Base-by-base conservation (phyloP, 64 coral and sea anemone genomes). In the Montipora sp. region DNA sequence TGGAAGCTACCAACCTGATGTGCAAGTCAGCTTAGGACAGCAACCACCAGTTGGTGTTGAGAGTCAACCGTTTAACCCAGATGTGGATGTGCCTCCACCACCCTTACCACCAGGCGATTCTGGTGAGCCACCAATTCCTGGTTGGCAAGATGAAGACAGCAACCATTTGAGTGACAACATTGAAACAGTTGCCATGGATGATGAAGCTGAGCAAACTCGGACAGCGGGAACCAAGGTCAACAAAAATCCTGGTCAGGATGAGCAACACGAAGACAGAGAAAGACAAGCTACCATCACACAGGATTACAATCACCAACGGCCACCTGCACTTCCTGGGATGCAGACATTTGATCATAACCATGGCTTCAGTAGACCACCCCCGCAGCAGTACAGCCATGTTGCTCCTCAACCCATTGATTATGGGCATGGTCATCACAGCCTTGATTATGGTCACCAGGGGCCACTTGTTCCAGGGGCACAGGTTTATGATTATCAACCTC, bases 131-230 rank as follows among this genome's bases (percentile, higher is more conserved):
- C 91, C 90, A 55, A 80, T 94, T 9, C 90, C 94, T 11, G 93
- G 93, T 3, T 94, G 93, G 93, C 51, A 72, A 50, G 87, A 76
- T 19, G 87, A 72, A 66, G 53, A 63, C 20, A 22, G 58, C 71
- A 53, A 50, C 8, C 93, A 81, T n/a, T 77, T 72, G 6, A 68
- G 24, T 36, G 96, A 98, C 90, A 98, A 98, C 59, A 50, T 95
- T 43, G 96, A 98, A 73, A 91, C 91, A 47, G 94, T 95, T 23
- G 94, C 96, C 4, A 98, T 98, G 96, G 96, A 98, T n/a, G 96
- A 98, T 51, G 96, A 80, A 20, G 68, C 83, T 59, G 48, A 55
- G 47, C 84, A 91, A 59, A 89, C 60, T 23, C 46, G 53, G n/a
- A 70, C 24, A 19, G 22, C 83, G 3, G 66, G 87, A 45, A 22